Evolutionary conservation across 2,888 invertebrate genomes (phyloP).

Genomic region (Mechanitis messenoides): DNA sequence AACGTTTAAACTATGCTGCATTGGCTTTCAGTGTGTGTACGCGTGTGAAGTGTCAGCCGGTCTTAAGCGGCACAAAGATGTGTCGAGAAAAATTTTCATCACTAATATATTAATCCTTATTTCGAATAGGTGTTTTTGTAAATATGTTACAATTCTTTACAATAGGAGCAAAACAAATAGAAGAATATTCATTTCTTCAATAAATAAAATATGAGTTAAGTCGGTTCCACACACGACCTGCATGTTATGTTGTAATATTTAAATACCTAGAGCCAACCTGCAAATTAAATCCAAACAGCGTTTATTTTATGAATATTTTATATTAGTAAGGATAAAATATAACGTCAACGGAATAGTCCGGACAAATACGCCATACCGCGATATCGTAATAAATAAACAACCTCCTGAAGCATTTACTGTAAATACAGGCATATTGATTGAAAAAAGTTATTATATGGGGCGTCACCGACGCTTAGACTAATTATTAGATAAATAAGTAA

Average conservation of each 20-base stretch:
- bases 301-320: too few relatives aligned
- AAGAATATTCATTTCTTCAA: too few relatives aligned
- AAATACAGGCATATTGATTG: constrained; percentile 13
- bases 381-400: constrained; percentile 2
- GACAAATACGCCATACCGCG: neutral
- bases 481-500: constrained; percentile 34
- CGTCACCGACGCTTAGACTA: constrained; percentile 13
- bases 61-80: neutral
- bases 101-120: neutral
- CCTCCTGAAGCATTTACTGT: neutral
- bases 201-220: too few relatives aligned
- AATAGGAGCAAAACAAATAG: neutral
- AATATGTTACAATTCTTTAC: neutral
- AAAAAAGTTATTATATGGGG: constrained; percentile 23
- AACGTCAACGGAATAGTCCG: neutral
- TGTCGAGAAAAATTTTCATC: neutral
- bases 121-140: neutral
- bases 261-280: too few relatives aligned
- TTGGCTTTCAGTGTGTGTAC: constrained; percentile 5
- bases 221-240: too few relatives aligned
- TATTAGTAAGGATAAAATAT: too few relatives aligned
- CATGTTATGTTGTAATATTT: too few relatives aligned
- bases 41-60: constrained; percentile 3
- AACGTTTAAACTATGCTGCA: neutral
- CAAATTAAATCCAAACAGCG: too few relatives aligned